Evolutionary conservation across 2,113 vertebrate species (phyloP).

Genomic region (Ariopsis seemanni): DNA sequence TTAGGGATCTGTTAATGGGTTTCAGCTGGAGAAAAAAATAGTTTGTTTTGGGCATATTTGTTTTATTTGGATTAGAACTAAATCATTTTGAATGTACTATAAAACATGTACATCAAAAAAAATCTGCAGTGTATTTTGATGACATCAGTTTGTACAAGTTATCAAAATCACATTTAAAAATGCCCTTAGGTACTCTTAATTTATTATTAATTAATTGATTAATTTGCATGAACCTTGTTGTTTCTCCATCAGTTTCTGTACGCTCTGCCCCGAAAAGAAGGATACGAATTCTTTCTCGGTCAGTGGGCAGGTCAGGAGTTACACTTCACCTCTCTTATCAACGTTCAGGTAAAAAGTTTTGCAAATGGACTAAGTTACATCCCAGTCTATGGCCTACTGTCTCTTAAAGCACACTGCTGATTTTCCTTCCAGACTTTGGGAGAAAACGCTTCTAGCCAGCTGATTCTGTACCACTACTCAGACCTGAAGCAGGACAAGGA

Average conservation of each 20-base stretch:
- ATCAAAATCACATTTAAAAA: neutral
- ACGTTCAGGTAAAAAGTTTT: slow-evolving; percentile 82
- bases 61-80: neutral
- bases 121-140: neutral
- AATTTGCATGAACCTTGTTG: neutral
- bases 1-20: neutral
- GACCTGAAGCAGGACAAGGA: slow-evolving; percentile 89
- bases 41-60: neutral
- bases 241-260: slow-evolving; percentile 83
- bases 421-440: slow-evolving; percentile 77
- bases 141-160: neutral
- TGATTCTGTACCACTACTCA: slow-evolving; percentile 90
- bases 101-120: neutral
- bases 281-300: slow-evolving; percentile 94
- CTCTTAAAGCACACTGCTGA: neutral
- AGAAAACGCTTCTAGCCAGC: slow-evolving; percentile 84
- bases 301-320: slow-evolving; percentile 88
- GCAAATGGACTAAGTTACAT: neutral
- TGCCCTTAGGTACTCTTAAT: neutral
- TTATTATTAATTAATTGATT: neutral
- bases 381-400: neutral
- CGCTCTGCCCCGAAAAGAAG: slow-evolving; percentile 87
- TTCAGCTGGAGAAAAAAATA: neutral
- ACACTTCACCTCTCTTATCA: slow-evolving; percentile 95
- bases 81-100: neutral